These are phyloP conservation scores for Pomacea canaliculata DNA, from an alignment of 2,888 invertebrate species.

Conservation along the genomic window DNA sequence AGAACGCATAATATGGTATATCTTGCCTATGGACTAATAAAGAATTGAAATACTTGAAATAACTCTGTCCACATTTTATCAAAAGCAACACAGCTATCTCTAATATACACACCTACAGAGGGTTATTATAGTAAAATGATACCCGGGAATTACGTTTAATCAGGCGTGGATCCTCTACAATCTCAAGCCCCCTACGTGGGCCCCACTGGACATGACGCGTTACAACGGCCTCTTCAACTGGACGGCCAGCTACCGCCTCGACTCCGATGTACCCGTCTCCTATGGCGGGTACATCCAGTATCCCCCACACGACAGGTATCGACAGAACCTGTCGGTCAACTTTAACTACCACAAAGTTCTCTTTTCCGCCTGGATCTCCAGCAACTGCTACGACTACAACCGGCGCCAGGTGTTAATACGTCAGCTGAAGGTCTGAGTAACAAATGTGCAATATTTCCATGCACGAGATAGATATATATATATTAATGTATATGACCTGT, in stretches of 20 bases:
- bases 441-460: no score
- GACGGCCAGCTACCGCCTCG: conserved; percentile 51
- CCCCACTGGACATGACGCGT: conserved; percentile 38
- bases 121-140: no score
- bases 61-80: no score
- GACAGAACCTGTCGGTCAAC: conserved; percentile 29
- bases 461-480: no score
- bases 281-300: conserved; percentile 40
- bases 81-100: no score
- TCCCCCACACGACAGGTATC: conserved; percentile 22
- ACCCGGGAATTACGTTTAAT: no score
- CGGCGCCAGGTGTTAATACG: conserved; percentile 31
- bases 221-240: conserved; percentile 51
- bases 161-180: conserved; percentile 53
- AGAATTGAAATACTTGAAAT: no score
- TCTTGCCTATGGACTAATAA: no score
- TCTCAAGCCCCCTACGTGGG: conserved; percentile 48
- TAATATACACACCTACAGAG: no score
- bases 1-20: no score
- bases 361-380: conserved; percentile 42
- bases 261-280: conserved; percentile 45
- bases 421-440: conserved; percentile 25
- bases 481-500: no score
- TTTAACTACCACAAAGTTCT: conserved; percentile 30
- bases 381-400: conserved; percentile 40